These are phyloP conservation scores for Epizoanthus fatuus DNA, from an alignment of 92 coral and sea anemone genomes.

Conservation along the genomic window DNA sequence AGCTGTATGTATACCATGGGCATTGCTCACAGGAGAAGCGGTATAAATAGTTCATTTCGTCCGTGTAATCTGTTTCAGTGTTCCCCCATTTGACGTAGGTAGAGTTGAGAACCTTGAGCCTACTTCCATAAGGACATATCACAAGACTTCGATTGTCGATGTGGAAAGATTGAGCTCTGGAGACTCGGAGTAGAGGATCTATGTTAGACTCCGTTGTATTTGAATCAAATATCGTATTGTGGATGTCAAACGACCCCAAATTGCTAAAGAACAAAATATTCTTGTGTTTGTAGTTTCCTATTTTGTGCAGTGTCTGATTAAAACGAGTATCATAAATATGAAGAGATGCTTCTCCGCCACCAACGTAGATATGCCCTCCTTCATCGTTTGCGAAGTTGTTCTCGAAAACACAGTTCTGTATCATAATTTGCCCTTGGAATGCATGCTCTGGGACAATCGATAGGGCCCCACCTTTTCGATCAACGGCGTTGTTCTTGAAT, in stretches of 20 bases:
- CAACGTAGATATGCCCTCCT: slow-evolving; percentile 21
- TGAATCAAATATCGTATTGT: slow-evolving; percentile 9
- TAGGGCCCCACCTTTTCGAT: slow-evolving; percentile 24
- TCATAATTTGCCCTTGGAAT: slow-evolving; percentile 10
- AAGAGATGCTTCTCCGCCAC: slow-evolving; percentile 26
- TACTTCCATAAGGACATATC: slow-evolving; percentile 27
- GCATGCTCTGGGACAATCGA: slow-evolving; percentile 31
- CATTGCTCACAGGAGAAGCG: slow-evolving; percentile 28
- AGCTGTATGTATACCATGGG: slow-evolving; percentile 10
- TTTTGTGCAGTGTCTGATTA: not conserved
- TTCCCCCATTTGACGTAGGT: slow-evolving; percentile 32
- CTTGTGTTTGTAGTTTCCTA: slow-evolving; percentile 5
- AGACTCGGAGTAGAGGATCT: slow-evolving; percentile 15
- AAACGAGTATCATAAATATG: not conserved
- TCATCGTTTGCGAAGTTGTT: slow-evolving; percentile 26
- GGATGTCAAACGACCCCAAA: slow-evolving; percentile 12
- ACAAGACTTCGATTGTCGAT: slow-evolving; percentile 8
- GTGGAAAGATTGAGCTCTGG: slow-evolving; percentile 11
- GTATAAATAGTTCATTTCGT: slow-evolving; percentile 1
- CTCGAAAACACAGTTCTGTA: slow-evolving; percentile 1
- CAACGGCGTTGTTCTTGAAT: slow-evolving; percentile 2
- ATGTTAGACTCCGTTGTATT: slow-evolving; percentile 4
- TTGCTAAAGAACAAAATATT: slow-evolving; percentile 22
- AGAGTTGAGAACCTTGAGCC: slow-evolving; percentile 19
- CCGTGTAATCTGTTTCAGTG: not conserved